Evolutionary conservation across 2,113 vertebrate genomes (phyloP).

Genomic region (Lota lota): DNA sequence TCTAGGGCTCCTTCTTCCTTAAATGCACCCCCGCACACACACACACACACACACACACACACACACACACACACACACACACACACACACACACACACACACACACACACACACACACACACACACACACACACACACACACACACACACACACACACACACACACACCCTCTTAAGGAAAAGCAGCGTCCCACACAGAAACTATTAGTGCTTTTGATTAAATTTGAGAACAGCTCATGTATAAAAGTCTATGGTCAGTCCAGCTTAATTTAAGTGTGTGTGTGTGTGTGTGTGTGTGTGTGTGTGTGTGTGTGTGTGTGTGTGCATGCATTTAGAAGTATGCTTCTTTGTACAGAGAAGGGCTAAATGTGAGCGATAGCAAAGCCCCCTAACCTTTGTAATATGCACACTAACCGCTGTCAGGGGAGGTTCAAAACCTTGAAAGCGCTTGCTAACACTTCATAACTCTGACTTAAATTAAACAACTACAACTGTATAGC

Average conservation of each 20-base stretch:
- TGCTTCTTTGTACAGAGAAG: slow-evolving; percentile 17
- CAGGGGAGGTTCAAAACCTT: slow-evolving; percentile 57
- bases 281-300: slow-evolving; percentile 12
- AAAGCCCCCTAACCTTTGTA: slow-evolving; percentile 57
- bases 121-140: slow-evolving; percentile 4
- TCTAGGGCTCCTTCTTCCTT: slow-evolving; percentile 66
- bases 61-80: slow-evolving; percentile 20
- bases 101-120: slow-evolving; percentile 1
- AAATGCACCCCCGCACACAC: slow-evolving; percentile 9
- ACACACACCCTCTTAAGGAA: slow-evolving; percentile 10
- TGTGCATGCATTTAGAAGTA: neutral
- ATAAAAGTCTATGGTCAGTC: slow-evolving; percentile 44
- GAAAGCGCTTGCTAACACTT: slow-evolving; percentile 65
- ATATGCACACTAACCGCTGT: slow-evolving; percentile 60
- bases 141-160: slow-evolving; percentile 1
- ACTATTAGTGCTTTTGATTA: slow-evolving; percentile 67
- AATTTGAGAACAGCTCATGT: slow-evolving; percentile 60
- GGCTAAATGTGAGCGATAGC: slow-evolving; percentile 45
- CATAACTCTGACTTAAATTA: slow-evolving; percentile 71
- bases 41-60: slow-evolving; percentile 18
- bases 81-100: slow-evolving; percentile 3
- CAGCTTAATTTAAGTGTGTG: slow-evolving; percentile 34
- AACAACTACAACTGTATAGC: slow-evolving; percentile 60
- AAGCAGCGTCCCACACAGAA: slow-evolving; percentile 49
- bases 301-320: slow-evolving; percentile 4